Evolutionary conservation across 2,888 invertebrate genomes (phyloP), one percentile per base, ranked within the genome.

Genomic region (Yponomeuta sedellus): DNA sequence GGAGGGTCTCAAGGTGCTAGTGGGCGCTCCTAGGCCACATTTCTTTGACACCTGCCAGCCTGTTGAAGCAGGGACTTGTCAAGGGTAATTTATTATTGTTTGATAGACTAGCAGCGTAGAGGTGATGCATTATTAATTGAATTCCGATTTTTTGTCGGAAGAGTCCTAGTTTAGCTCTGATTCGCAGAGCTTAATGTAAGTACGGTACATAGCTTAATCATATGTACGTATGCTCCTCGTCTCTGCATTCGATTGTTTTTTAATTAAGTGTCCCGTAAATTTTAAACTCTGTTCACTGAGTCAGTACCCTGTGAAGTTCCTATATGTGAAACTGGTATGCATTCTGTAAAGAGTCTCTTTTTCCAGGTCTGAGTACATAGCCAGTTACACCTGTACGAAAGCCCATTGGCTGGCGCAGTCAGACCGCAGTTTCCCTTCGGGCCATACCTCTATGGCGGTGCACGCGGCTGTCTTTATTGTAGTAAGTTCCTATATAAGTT

Each of bases 1-100:
- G 2, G 93, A 94, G 74, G 74, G 86, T 0, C 77, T 92, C 39
- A 96, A 96, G 80, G 80, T 93, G 0, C 70, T 94, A 0, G 91
- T 95, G 1, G 95, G 95, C 0, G 94, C 95, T 64, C 94, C 95
- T 0, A 89, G 96, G 70, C 96, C 96, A 0, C 96, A 96, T 77
- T 96, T 96, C 82, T 92, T 96, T 70, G 94, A 94, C 71, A 94
- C 95, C 0, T 96, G 96, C 77, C 82, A 83, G 65, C 96, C 96
- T 6, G 92, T 93, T 68, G 93, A 93, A 64, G 93, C 93, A 0
- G 70, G 78, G 44, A 93, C 93, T 68, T 96, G 96, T 79, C 67
- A 80, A 69, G 84, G 74, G 91, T 91, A 71, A 70, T 75, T 70
- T 58, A 61, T 11, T 19, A 4, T n/a, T n/a, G n/a, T n/a, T n/a